Base-by-base conservation (phyloP, 2,888 invertebrate species). In the Eupeodes luniger region DNA sequence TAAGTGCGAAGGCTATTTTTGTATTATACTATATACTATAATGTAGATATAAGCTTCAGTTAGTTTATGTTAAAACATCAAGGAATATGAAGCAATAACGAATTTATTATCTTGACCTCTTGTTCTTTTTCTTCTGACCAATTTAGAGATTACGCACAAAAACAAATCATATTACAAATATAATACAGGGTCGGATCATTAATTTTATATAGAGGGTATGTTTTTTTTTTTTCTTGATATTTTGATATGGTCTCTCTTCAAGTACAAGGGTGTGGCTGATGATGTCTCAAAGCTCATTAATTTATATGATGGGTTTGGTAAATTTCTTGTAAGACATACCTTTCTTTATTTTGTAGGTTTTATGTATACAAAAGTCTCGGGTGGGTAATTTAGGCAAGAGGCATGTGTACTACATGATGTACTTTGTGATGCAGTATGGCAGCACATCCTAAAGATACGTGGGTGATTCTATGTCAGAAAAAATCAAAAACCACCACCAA, bases 31-130 rank as follows among this genome's bases (percentile, higher is more conserved):
- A 19, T 44, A 12, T 19, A 19, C 19, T 19, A 19, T 19, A 64
- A 6, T 27, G 66, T 27, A 40, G 40, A 40, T 9, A 5, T 1
- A 40, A 40, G 40, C 40, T 7, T 40, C 40, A 40, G 40, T 9
- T 12, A 59, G 40, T 27, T 34, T 55, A 72, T 67, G 19, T 53
- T 53, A 55, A 27, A 70, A 55, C 44, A 44, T 19, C 5, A 53
- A 70, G 70, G 70, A 59, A 57, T 62, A 69, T 81, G 75, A 51
- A 69, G 75, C 53, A 75, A 81, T 69, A 53, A n/a, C 12, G 62
- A 75, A 76, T 69, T 44, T 59, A 72, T 72, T 59, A 55, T 70
- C 40, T 74, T 81, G 75, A 81, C 66, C 77, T 19, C 19, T 19
- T 19, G 19, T 19, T 19, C 19, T 19, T 19, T 19, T 19, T 47